phyloP scores from a whole-genome alignment of 2,888 invertebrate species.

The Loripinus fragilis region DNA sequence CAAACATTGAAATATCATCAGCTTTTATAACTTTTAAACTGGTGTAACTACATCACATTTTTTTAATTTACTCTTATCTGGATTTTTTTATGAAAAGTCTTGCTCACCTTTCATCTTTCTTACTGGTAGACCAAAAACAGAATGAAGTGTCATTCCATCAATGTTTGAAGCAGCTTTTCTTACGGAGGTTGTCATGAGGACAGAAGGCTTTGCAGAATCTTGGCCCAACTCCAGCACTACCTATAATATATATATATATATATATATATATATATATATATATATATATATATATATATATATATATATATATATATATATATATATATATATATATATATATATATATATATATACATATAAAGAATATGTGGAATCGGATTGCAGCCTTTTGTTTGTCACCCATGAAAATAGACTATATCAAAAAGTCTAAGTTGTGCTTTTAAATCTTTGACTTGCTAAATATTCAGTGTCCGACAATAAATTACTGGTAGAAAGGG shows the following conservation, averaged over 20 bases:
- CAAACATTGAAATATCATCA: conserved; percentile 50
- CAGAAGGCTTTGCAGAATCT: conserved; percentile 27
- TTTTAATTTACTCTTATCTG: conserved; percentile 21
- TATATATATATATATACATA: conserved; percentile 16
- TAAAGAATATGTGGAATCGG: conserved; percentile 14
- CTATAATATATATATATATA: too few relatives aligned
- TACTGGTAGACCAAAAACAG: conserved; percentile 45
- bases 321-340: too few relatives aligned
- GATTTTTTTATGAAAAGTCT: conserved; percentile 24
- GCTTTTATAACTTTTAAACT: conserved; percentile 44
- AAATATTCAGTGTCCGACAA: conserved; percentile 27
- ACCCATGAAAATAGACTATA: conserved; percentile 23
- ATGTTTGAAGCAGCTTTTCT: conserved; percentile 60
- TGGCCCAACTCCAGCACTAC: conserved; percentile 20
- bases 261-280: too few relatives aligned
- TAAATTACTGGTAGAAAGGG: conserved; percentile 16
- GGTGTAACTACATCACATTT: conserved; percentile 29
- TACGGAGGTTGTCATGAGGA: conserved; percentile 56
- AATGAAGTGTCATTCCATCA: conserved; percentile 49
- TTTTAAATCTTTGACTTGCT: conserved; percentile 17
- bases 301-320: too few relatives aligned
- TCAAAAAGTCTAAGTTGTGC: conserved; percentile 26
- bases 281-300: too few relatives aligned
- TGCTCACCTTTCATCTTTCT: conserved; percentile 10
- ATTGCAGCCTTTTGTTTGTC: conserved; percentile 15